phyloP scores from a whole-genome alignment of 92 coral and sea anemone genomes.

The Siderastrea siderea region DNA sequence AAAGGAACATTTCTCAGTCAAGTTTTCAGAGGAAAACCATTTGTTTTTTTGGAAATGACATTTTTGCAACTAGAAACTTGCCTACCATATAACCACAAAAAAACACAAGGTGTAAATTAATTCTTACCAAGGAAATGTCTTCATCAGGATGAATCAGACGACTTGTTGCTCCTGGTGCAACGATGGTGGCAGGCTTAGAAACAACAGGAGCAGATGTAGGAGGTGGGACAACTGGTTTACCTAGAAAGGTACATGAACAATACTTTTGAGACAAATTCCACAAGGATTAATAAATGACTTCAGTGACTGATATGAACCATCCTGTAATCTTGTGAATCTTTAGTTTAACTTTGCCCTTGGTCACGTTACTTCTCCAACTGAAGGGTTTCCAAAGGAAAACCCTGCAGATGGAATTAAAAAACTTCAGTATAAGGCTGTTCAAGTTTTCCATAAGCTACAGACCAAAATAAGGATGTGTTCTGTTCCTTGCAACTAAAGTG shows the following conservation, averaged over 20 bases:
- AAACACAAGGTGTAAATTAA: neutral
- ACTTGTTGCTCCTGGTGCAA: conserved; percentile 98
- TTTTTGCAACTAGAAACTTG: neutral
- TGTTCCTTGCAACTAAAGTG: neutral
- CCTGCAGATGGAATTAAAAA: too few species aligned
- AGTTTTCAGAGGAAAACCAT: too few species aligned
- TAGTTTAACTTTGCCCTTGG: too few species aligned
- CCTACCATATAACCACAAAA: neutral
- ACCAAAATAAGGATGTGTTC: too few species aligned
- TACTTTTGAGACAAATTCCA: too few species aligned
- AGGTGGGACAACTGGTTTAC: conserved; percentile 79
- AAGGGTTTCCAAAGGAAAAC: too few species aligned
- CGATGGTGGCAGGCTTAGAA: conserved; percentile 91
- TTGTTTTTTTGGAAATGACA: neutral
- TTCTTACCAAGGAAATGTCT: conserved; percentile 92
- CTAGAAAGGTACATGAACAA: conserved; percentile 11
- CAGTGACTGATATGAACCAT: neutral
- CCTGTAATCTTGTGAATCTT: too few species aligned
- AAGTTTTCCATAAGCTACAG: too few species aligned
- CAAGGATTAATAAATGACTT: neutral
- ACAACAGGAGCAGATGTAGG: conserved; percentile 69
- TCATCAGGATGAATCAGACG: conserved; percentile 98
- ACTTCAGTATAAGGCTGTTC: too few species aligned
- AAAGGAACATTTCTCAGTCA: neutral
- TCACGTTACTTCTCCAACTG: too few species aligned